These are phyloP conservation scores for Haplotaxodon microlepis DNA, from an alignment of 2,113 vertebrate species.

Conservation along the genomic window DNA sequence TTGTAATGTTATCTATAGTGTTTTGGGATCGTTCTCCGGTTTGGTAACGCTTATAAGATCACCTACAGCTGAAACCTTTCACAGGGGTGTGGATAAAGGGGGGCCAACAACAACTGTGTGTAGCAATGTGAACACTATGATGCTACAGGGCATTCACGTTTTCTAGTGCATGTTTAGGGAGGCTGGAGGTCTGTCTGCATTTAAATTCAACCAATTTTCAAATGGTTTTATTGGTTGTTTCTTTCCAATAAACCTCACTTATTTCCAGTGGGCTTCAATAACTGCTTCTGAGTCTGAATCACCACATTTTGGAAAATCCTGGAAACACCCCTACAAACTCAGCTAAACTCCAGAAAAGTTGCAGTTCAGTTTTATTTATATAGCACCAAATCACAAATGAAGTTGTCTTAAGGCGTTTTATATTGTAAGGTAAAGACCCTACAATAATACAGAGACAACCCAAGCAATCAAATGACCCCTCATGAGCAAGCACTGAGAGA, in stretches of 20 bases:
- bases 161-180: background rate
- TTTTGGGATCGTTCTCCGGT: fast-evolving
- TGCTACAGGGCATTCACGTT: background rate
- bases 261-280: background rate
- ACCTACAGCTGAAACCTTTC: background rate
- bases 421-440: background rate
- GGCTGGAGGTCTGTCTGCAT: background rate
- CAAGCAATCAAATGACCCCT: background rate
- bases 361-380: background rate
- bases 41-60: background rate
- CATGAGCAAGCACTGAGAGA: background rate
- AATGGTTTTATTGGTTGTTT: background rate
- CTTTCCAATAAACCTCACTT: background rate
- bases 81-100: background rate
- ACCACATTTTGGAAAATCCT: background rate
- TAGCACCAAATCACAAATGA: background rate
- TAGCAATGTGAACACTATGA: background rate
- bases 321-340: background rate
- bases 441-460: background rate
- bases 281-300: background rate
- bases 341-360: background rate
- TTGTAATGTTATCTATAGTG: background rate
- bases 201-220: background rate
- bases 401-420: fast-evolving
- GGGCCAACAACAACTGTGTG: background rate